Evolutionary conservation across 2,888 invertebrate species (phyloP).

Genomic region (Drosophila borborema): DNA sequence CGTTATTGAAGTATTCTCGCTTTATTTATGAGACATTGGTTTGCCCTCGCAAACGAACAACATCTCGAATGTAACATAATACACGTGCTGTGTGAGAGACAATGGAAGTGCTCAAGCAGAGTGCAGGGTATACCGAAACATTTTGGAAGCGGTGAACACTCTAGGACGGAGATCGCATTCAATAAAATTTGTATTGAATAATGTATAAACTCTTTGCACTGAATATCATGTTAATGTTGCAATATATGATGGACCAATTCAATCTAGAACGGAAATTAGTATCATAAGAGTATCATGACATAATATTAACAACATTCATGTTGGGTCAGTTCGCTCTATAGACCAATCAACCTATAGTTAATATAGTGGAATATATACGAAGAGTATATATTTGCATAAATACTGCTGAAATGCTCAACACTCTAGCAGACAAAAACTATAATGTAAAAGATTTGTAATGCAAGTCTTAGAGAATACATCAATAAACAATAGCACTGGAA

Average conservation of each 20-base stretch:
- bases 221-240: background rate
- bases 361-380: background rate
- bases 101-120: background rate
- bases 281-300: background rate
- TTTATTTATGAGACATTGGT: conserved; percentile 63
- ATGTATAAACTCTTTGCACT: background rate
- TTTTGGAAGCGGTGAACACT: background rate
- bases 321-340: too few relatives aligned
- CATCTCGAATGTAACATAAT: conserved; percentile 65
- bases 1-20: conserved; percentile 54
- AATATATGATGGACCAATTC: background rate
- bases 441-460: too few relatives aligned
- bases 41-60: conserved; percentile 17
- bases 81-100: conserved; percentile 34
- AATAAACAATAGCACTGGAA: background rate
- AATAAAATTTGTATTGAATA: background rate
- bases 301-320: too few relatives aligned
- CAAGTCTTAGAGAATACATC: background rate
- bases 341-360: background rate
- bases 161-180: background rate
- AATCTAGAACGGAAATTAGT: background rate
- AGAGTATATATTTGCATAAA: background rate
- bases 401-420: too few relatives aligned
- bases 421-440: too few relatives aligned
- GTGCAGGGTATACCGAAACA: conserved; percentile 14